These are phyloP conservation scores for Crax fasciolata DNA, from an alignment of 2,797 vertebrate genomes.

Conservation along the genomic window DNA sequence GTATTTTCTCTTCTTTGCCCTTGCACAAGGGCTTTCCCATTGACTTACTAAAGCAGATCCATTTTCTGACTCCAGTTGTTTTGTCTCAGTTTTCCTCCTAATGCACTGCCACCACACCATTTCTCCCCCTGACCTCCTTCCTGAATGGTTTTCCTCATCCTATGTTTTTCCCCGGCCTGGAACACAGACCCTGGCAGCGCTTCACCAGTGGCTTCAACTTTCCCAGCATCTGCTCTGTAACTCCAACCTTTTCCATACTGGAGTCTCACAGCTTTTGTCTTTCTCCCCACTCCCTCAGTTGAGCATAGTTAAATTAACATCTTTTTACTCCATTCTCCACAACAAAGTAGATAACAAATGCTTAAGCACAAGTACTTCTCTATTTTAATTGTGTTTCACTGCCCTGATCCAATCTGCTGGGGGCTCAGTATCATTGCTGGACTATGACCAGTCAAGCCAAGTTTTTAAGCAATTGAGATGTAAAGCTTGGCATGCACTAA, in stretches of 20 bases:
- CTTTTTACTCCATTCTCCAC: background rate
- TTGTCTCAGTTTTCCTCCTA: background rate
- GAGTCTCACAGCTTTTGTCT: background rate
- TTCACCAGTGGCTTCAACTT: background rate
- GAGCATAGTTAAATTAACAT: background rate
- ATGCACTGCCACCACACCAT: background rate
- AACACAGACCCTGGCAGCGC: background rate
- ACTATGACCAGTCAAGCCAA: background rate
- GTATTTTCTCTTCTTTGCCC: background rate
- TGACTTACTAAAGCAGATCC: background rate
- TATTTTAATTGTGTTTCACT: background rate
- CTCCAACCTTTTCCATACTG: background rate
- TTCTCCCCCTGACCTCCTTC: background rate
- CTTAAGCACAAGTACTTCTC: background rate
- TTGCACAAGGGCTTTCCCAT: background rate
- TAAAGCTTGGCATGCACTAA: background rate
- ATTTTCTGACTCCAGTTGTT: background rate
- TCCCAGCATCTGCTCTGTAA: rapidly evolving
- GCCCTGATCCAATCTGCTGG: background rate
- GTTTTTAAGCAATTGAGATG: background rate
- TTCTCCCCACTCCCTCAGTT: background rate
- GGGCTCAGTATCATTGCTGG: background rate
- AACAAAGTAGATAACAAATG: background rate
- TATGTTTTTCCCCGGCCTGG: background rate
- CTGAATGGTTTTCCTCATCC: background rate